Evolutionary conservation across 2,797 vertebrate genomes (phyloP).

Genomic region (Aythya fuligula): DNA sequence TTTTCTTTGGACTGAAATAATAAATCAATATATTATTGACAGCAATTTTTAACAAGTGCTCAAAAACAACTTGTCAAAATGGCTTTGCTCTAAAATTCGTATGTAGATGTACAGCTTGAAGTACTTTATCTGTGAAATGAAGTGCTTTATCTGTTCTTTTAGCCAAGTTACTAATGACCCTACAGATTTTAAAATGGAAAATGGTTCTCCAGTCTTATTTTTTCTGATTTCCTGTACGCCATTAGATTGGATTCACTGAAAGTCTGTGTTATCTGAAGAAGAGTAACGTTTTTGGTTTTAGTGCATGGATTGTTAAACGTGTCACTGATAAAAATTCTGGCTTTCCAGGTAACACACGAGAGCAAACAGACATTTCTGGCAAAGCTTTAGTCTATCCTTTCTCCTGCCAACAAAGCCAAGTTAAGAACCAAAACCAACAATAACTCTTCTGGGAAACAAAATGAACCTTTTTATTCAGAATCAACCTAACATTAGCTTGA

Average conservation of each 20-base stretch:
- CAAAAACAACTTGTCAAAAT: not conserved
- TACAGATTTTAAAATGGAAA: not conserved
- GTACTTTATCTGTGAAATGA: not conserved
- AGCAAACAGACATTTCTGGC: not conserved
- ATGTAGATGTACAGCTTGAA: not conserved
- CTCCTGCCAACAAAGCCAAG: not conserved
- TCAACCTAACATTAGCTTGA: not conserved
- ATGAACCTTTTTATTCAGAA: not conserved
- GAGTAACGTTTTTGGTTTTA: not conserved
- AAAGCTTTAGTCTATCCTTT: not conserved
- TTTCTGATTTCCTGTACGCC: not conserved
- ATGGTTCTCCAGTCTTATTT: not conserved
- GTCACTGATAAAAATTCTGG: not conserved
- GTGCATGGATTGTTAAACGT: not conserved
- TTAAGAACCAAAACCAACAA: not conserved
- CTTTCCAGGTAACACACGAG: not conserved
- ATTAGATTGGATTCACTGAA: not conserved
- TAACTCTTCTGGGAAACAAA: not conserved
- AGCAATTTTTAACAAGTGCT: not conserved
- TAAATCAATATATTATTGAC: not conserved
- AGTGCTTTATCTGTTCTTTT: not conserved
- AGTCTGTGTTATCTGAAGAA: not conserved
- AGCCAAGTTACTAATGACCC: not conserved
- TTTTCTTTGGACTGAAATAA: slow-evolving; percentile 94
- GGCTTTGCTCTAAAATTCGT: not conserved